A percentile compares a stretch with the other conserved stretches of the same genome.
Evolutionary conservation across 1,140 invertebrate genomes (phyloP).

Genomic region (Apis florea): DNA sequence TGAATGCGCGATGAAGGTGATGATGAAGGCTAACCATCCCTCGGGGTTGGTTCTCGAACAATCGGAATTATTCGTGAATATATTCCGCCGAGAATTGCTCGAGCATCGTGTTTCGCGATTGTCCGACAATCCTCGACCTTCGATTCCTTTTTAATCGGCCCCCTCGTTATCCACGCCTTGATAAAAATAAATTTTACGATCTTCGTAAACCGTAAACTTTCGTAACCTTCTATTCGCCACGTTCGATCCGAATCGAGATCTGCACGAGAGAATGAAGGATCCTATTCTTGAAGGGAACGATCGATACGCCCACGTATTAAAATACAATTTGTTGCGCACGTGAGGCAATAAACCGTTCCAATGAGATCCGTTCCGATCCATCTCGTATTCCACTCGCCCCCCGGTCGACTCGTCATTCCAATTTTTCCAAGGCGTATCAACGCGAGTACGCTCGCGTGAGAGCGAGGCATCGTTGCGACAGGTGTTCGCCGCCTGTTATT

Average conservation of each 20-base stretch:
- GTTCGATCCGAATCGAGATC: not conserved
- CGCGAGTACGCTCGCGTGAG: not conserved
- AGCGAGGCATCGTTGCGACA: not conserved
- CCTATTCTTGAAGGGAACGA: too few relatives aligned
- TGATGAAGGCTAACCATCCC: constrained; percentile 1
- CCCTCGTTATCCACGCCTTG: not conserved
- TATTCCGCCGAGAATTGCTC: not conserved
- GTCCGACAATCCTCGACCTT: not conserved
- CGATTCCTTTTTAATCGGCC: not conserved
- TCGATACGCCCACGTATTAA: constrained; percentile 16
- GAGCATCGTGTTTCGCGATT: not conserved
- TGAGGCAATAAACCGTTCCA: constrained; percentile 8
- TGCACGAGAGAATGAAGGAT: too few relatives aligned
- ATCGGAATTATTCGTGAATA: constrained; percentile 4
- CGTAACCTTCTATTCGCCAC: not conserved
- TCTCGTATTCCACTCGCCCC: not conserved
- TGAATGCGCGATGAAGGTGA: constrained; percentile 24
- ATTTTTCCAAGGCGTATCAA: constrained; percentile 8
- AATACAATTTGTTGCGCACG: constrained; percentile 31
- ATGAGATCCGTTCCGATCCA: not conserved
- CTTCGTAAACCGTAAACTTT: not conserved
- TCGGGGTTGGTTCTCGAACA: not conserved
- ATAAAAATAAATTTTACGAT: too few relatives aligned
- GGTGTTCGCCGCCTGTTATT: not conserved
- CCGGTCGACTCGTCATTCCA: not conserved